Conservation (phyloP, 2,888 invertebrate species). For the Anarsia innoxiella region DNA sequence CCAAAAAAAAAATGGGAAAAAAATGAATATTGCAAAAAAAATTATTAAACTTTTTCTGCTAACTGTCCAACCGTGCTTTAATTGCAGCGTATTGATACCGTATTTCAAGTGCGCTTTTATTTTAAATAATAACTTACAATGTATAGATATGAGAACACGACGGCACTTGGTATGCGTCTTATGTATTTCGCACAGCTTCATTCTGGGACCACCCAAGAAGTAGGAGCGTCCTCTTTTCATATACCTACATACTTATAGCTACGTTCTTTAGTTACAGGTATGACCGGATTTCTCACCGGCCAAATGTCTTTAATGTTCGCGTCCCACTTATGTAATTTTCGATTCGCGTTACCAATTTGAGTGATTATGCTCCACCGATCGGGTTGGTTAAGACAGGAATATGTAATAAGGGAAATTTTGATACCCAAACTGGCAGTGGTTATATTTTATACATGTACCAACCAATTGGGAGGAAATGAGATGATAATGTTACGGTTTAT, state of each 20-base stretch:
- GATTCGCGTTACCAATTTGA: slow-evolving; percentile 62
- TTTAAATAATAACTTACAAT: slow-evolving; percentile 49
- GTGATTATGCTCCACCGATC: slow-evolving; percentile 45
- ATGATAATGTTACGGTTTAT: slow-evolving; percentile 40
- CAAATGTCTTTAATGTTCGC: slow-evolving; percentile 30
- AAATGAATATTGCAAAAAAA: not conserved
- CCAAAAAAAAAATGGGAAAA: no score
- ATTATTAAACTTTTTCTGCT: slow-evolving; percentile 4
- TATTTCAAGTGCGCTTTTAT: slow-evolving; percentile 52
- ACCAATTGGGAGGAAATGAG: slow-evolving; percentile 44
- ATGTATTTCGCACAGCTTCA: slow-evolving; percentile 54
- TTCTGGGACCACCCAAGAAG: slow-evolving; percentile 67
- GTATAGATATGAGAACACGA: slow-evolving; percentile 35
- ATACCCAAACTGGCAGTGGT: slow-evolving; percentile 31
- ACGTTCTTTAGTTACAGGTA: slow-evolving; percentile 5
- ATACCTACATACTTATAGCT: slow-evolving; percentile 23
- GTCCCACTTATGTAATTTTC: slow-evolving; percentile 65
- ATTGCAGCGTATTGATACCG: slow-evolving; percentile 49
- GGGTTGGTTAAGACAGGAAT: slow-evolving; percentile 44
- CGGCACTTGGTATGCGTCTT: slow-evolving; percentile 31
- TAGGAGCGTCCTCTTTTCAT: slow-evolving; percentile 38
- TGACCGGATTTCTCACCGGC: slow-evolving; percentile 13
- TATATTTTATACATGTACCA: slow-evolving; percentile 40
- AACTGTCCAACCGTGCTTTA: slow-evolving; percentile 30
- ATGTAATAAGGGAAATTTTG: slow-evolving; percentile 52